Conservation (phyloP, 2,797 vertebrate genomes). For the Aulostomus chinensis region DNA sequence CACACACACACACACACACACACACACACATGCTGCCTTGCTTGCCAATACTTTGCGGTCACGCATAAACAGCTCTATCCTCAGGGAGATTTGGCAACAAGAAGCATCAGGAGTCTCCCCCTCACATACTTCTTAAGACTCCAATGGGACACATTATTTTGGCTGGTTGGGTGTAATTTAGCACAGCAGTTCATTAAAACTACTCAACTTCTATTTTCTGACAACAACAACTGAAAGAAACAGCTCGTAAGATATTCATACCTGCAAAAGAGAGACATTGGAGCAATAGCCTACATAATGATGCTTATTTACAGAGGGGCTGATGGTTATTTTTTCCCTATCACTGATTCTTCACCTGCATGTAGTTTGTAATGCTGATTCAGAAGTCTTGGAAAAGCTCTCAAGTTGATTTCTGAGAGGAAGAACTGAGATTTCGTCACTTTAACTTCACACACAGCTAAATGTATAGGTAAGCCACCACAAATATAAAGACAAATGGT, state of each 20-base stretch:
- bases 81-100: slow-evolving; percentile 61
- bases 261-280: slow-evolving; percentile 12
- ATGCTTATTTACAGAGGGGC: slow-evolving; percentile 3
- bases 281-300: slow-evolving; percentile 13
- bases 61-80: slow-evolving; percentile 64
- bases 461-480: too few relatives aligned
- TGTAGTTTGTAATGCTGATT: too few relatives aligned
- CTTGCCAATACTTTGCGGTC: slow-evolving; percentile 66
- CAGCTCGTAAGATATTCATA: slow-evolving; percentile 16
- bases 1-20: too few relatives aligned
- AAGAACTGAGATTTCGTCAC: too few relatives aligned
- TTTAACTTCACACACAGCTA: too few relatives aligned
- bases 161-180: slow-evolving; percentile 32
- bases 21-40: slow-evolving; percentile 32
- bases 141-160: slow-evolving; percentile 33
- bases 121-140: slow-evolving; percentile 16
- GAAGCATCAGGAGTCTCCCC: slow-evolving; percentile 57
- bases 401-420: too few relatives aligned
- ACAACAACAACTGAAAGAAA: slow-evolving; percentile 33
- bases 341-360: too few relatives aligned
- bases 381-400: too few relatives aligned
- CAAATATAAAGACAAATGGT: too few relatives aligned
- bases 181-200: slow-evolving; percentile 37
- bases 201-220: slow-evolving; percentile 35
- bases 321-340: slow-evolving; percentile 10